A percentile compares a stretch with the other conserved stretches of the same genome.
These are phyloP conservation scores for Sebastes trivittatus DNA, from an alignment of 2,797 vertebrate species.

Conservation along the genomic window DNA sequence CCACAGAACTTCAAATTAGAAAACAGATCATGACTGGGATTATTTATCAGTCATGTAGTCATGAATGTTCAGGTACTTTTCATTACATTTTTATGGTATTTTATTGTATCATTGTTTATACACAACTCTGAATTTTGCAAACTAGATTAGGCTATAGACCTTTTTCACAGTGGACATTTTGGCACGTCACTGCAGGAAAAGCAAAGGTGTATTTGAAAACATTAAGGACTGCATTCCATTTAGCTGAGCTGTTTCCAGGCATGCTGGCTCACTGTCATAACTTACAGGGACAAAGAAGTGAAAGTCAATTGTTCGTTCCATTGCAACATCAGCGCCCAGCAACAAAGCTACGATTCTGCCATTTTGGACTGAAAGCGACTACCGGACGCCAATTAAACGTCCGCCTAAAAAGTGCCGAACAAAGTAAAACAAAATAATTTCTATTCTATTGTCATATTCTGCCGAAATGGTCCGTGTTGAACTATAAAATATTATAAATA, in stretches of 20 bases:
- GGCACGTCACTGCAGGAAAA: background rate
- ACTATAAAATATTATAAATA: too few species aligned
- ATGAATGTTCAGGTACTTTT: background rate
- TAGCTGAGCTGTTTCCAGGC: background rate
- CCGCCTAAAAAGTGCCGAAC: fast-evolving
- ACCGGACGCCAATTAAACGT: fast-evolving
- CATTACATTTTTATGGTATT: background rate
- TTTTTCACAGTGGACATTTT: background rate
- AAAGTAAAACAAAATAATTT: too few species aligned
- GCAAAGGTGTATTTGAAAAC: background rate
- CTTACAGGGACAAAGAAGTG: too few species aligned
- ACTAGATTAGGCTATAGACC: background rate
- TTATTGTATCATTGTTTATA: background rate
- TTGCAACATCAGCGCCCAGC: too few species aligned
- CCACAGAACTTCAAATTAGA: background rate
- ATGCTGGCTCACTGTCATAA: too few species aligned
- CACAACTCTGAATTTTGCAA: background rate
- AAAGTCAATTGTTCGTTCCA: too few species aligned
- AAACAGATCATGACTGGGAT: background rate
- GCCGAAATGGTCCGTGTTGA: fast-evolving
- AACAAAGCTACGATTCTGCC: fast-evolving
- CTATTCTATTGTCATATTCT: too few species aligned
- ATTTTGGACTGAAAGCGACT: too few species aligned
- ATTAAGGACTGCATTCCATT: background rate
- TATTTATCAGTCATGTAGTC: background rate